phyloP scores from a whole-genome alignment of 2,888 invertebrate genomes.

The Eueremaeus valkanovi region DNA sequence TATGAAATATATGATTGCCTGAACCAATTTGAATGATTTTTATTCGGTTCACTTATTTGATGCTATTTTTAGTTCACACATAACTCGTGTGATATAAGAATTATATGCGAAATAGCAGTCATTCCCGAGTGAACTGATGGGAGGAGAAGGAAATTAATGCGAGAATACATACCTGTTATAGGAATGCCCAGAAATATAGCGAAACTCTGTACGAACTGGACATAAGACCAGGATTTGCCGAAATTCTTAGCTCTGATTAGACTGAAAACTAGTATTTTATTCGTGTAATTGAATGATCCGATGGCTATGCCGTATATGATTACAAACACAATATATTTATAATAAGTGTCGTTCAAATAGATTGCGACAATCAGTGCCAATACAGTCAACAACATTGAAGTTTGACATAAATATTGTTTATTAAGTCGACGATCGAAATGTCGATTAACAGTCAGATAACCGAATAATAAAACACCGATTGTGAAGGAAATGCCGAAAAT shows the following conservation, averaged over 20 bases:
- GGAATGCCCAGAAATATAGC: slow-evolving; percentile 11
- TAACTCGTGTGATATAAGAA: too few relatives aligned
- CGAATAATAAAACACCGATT: slow-evolving; percentile 19
- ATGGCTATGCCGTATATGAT: slow-evolving; percentile 9
- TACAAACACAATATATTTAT: neutral
- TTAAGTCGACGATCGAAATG: neutral
- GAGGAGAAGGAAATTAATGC: neutral
- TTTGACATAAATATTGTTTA: slow-evolving; percentile 14
- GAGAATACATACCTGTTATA: neutral
- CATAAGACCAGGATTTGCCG: slow-evolving; percentile 15
- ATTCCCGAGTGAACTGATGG: too few relatives aligned
- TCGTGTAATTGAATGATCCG: slow-evolving; percentile 9
- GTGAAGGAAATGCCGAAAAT: slow-evolving; percentile 3
- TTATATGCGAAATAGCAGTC: too few relatives aligned
- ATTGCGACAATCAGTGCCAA: neutral
- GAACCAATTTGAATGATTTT: too few relatives aligned
- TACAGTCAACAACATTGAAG: slow-evolving; percentile 6
- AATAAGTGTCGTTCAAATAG: neutral
- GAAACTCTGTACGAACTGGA: slow-evolving; percentile 13
- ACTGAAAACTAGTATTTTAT: slow-evolving; percentile 17
- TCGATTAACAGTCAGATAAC: slow-evolving; percentile 8
- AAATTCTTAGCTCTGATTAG: slow-evolving; percentile 18
- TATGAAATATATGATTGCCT: too few relatives aligned
- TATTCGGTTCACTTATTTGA: too few relatives aligned
- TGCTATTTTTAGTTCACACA: too few relatives aligned